Evolutionary conservation across 2,113 vertebrate genomes (phyloP), one percentile per base, ranked within the genome.

Genomic region (Ochotona princeps): DNA sequence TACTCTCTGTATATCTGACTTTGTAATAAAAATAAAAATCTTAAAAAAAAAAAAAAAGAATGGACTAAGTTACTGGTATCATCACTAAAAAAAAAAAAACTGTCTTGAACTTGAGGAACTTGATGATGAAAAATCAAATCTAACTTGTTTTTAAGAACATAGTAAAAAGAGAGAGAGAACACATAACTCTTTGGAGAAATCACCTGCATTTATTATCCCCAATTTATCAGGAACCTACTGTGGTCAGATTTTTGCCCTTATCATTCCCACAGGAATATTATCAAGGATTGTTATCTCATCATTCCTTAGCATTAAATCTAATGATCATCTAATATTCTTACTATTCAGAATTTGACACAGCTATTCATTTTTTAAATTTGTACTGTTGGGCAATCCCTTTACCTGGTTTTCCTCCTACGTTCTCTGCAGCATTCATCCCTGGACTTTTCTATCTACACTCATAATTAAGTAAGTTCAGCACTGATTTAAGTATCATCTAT

Each of bases 271-370:
- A 74, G 23, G 21, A 49, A 60, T 70, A 63, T 91, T 69, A 75
- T n/a, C 76, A 87, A 90, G 28, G 57, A n/a, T n/a, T n/a, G n/a
- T n/a, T n/a, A n/a, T n/a, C n/a, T 67, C 57, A 13, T 70, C 14
- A 76, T 44, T 61, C 32, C 38, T 76, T 26, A 79, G 18, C 73
- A 73, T 78, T 85, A 74, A 79, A 25, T 67, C 11, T 72, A 75
- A 35, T 63, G 54, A 17, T 76, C 47, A 80, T 28, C 73, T 47
- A 89, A 60, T 26, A 30, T 89, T 84, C 32, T 73, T 28, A 67
- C 51, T 38, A 51, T 18, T 49, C 54, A 92, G 35, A 54, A 85
- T 69, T 95, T 85, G n/a, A 95, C 23, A 9, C 14, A 75, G 26
- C 2, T 73, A 5, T 60, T 92, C n/a, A 54, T 85, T 79, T 87